Base-by-base conservation (phyloP, 2,888 invertebrate genomes). In the Thera britannica region DNA sequence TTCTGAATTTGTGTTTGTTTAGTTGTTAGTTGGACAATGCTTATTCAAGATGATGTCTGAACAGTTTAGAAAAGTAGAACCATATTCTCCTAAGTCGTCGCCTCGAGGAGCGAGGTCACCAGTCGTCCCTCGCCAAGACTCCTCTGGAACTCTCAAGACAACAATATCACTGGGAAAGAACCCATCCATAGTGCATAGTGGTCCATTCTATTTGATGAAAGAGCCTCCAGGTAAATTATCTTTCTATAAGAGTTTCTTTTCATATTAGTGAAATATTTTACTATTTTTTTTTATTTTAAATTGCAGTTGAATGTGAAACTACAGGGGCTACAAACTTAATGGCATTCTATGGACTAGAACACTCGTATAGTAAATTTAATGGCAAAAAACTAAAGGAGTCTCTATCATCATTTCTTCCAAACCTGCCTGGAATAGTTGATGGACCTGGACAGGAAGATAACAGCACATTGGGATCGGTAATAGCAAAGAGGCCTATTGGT, bases 171-270 rank as follows among this genome's bases (percentile, higher is more conserved):
- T 99, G 77, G 99, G 99, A 79, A 99, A 99, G 93, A 98, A 98
- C 88, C 99, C 99, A 67, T 97, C 98, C 68, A 98, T 99, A 81
- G 98, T 99, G 91, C 98, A 98, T 90, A 98, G 98, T 94, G 99
- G 99, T 83, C 99, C 99, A 82, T 99, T 99, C 94, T 99, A 99
- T 94, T 96, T 99, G 89, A 98, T 99, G 97, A 98, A 98, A 95
- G 98, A 98, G 93, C 97, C 98, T 84, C 98, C 98, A 94, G 97
- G 98, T 97, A 94, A 83, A 62, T 55, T 4, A 8, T n/a, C 4
- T 55, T 46, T 54, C 38, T 35, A n/a, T n/a, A 52, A 6, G 3
- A 51, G 9, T 23, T 12, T 41, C 23, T 38, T 52, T 23, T 49
- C 6, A 7, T 49, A 12, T 3, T 12, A 4, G 4, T n/a, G 9